Percentiles rank a stretch among this genome's conserved stretches.
Evolutionary conservation across 2,797 vertebrate species (phyloP).

Genomic region (Etheostoma perlongum): DNA sequence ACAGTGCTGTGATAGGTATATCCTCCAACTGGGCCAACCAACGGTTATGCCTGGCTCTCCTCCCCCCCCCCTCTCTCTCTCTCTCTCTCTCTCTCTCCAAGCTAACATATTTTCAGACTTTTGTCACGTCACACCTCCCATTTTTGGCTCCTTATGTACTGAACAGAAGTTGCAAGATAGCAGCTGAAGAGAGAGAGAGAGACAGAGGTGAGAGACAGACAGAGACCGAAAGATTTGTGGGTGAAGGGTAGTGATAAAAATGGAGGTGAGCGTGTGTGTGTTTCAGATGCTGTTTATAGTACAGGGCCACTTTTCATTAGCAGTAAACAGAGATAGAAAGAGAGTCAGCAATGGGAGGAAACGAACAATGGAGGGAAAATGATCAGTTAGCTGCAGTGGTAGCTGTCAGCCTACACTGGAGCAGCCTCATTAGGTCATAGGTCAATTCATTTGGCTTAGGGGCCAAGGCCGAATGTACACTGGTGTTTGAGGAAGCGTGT

Average conservation of each 20-base stretch:
- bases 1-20: conserved; percentile 67
- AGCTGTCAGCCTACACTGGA: conserved; percentile 54
- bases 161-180: conserved; percentile 51
- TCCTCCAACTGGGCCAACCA: conserved; percentile 53
- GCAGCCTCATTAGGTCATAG: conserved; percentile 70
- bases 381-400: conserved; percentile 61
- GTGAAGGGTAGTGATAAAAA: conserved; percentile 24
- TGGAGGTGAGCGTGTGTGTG: not conserved
- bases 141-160: conserved; percentile 39
- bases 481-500: conserved; percentile 27
- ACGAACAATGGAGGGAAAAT: conserved; percentile 72
- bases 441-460: conserved; percentile 55
- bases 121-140: conserved; percentile 49
- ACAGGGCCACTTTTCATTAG: conserved; percentile 45
- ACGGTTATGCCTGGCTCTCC: conserved; percentile 31
- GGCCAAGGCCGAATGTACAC: conserved; percentile 15
- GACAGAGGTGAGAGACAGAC: conserved; percentile 39
- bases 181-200: conserved; percentile 21
- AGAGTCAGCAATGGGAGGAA: conserved; percentile 50
- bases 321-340: conserved; percentile 47
- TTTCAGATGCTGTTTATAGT: conserved; percentile 53
- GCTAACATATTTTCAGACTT: conserved; percentile 41
- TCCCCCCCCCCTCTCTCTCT: conserved; percentile 24
- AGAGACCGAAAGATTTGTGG: conserved; percentile 5
- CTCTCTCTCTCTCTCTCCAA: conserved; percentile 14